Percentiles rank a stretch among this genome's conserved stretches.
These are phyloP conservation scores for Syngnathus scovelli DNA, from an alignment of 2,113 vertebrate genomes.

Conservation along the genomic window DNA sequence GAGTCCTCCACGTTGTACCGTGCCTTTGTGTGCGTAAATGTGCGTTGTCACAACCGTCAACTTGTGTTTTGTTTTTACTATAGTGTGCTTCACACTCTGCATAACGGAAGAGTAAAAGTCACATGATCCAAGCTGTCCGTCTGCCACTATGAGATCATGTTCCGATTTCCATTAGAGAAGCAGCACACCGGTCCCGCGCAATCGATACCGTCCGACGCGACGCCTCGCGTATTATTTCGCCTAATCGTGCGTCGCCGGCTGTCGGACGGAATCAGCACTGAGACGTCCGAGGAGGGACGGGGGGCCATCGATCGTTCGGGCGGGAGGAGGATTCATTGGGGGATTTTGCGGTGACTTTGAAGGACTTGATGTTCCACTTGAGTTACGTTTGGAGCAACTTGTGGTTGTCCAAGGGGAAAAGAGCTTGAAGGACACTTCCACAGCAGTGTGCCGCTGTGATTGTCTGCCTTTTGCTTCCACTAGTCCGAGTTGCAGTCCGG, in stretches of 20 bases:
- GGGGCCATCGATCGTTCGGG: neutral
- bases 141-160: slow-evolving; percentile 1
- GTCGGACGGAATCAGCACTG: neutral
- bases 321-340: neutral
- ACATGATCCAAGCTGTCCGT: no score
- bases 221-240: slow-evolving; percentile 1
- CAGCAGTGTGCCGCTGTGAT: neutral
- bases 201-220: slow-evolving; percentile 1
- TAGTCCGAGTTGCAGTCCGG: neutral
- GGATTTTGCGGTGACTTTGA: neutral
- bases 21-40: slow-evolving; percentile 9
- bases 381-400: neutral
- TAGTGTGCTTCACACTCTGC: neutral
- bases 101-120: neutral
- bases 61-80: slow-evolving; percentile 18
- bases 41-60: slow-evolving; percentile 21
- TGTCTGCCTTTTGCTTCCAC: neutral
- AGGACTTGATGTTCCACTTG: slow-evolving; percentile 2
- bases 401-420: neutral
- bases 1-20: slow-evolving; percentile 15
- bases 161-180: slow-evolving; percentile 2
- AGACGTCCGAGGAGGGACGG: neutral
- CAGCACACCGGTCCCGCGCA: neutral
- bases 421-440: neutral
- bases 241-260: slow-evolving; percentile 2